Base-by-base conservation (phyloP, 2,797 vertebrate genomes). In the Arremon brunneinucha region DNA sequence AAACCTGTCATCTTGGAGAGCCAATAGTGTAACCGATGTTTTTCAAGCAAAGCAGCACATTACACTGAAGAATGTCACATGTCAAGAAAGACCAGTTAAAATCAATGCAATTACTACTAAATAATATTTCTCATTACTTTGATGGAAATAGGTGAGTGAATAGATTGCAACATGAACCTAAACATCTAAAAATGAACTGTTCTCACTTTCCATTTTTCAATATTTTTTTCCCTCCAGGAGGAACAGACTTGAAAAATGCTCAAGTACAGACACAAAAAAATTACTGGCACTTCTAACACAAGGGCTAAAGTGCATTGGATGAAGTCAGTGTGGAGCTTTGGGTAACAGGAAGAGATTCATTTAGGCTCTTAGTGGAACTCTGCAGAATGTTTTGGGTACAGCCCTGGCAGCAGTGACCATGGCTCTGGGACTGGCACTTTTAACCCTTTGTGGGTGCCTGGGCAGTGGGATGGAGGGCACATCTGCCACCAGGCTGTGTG, bases 61-160 rank as follows among this genome's bases (percentile, higher is more conserved):
- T 14, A 52, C 30, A 24, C 8, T 70, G 13, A 53, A 60, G 15
- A 77, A 46, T 8, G 4, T 8, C 50, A 64, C 21, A 11, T 7
- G 12, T 49, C 53, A 83, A 77, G 47, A 80, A 87, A 47, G 46
- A 74, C 23, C 35, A 37, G n/a, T 72, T 50, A 79, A 93, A 92
- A 78, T 32, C 16, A 64, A 64, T 75, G 9, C 4, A 64, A 78
- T 50, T 81, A 4, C 30, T 37, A 41, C 14, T 32, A 84, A 70
- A 47, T n/a, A 78, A 39, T 44, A 55, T 28, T 82, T 71, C 52
- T 12, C 30, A 68, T 79, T 39, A 56, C 19, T 71, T 60, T 52
- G 26, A 52, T 24, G 3, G 44, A 78, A 89, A 63, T 28, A 69
- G 28, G 22, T 49, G 34, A 56, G 17, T 32, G 19, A 71, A 30